These are phyloP conservation scores for Drosophila neocordata DNA, from an alignment of 1,140 invertebrate species.

Conservation along the genomic window DNA sequence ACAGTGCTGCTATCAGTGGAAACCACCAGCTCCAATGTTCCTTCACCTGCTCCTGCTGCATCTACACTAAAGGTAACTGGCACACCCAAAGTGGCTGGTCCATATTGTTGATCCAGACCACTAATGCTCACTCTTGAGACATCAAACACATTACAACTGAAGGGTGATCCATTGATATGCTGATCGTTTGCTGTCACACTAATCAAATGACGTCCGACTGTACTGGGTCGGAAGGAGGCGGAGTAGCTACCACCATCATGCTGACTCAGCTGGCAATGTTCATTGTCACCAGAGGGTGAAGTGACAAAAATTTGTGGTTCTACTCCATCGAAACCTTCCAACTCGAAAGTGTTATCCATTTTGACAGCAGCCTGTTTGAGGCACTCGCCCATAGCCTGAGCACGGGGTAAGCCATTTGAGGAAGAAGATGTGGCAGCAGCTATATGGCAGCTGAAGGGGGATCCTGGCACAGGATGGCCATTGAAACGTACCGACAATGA, in stretches of 20 bases:
- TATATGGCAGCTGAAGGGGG: constrained; percentile 94
- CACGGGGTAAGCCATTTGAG: constrained; percentile 82
- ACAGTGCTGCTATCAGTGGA: constrained; percentile 94
- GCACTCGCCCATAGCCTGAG: constrained; percentile 85
- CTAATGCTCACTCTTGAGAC: constrained; percentile 93
- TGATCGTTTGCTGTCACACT: constrained; percentile 91
- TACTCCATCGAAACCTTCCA: constrained; percentile 83
- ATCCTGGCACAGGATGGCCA: constrained; percentile 96
- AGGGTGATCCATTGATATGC: constrained; percentile 94
- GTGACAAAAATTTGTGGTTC: constrained; percentile 89
- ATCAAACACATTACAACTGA: constrained; percentile 96
- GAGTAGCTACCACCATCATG: constrained; percentile 87
- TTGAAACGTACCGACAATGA: constrained; percentile 97
- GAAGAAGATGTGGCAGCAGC: constrained; percentile 70
- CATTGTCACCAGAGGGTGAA: constrained; percentile 90
- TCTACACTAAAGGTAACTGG: constrained; percentile 96
- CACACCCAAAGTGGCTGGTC: constrained; percentile 89
- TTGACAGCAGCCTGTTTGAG: constrained; percentile 85
- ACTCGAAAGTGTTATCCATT: constrained; percentile 78
- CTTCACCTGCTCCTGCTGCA: constrained; percentile 97
- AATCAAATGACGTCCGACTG: constrained; percentile 94
- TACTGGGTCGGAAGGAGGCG: constrained; percentile 90
- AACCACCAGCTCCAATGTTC: constrained; percentile 96
- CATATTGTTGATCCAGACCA: constrained; percentile 86
- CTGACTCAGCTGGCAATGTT: constrained; percentile 86